Evolutionary conservation across 2,113 vertebrate genomes (phyloP).

Genomic region (Telmatochromis brachygnathus): DNA sequence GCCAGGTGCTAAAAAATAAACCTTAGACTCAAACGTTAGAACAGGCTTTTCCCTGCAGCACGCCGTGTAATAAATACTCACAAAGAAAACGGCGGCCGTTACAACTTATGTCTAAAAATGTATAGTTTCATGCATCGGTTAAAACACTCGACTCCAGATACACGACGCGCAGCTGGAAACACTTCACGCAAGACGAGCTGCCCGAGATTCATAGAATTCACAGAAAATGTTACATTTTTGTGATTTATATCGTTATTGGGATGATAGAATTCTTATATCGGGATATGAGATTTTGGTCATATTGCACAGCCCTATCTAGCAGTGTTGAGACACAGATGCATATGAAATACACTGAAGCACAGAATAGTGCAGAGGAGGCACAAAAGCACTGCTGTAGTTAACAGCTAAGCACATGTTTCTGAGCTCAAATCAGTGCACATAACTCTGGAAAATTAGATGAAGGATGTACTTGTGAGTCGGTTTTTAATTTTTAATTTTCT

Average conservation of each 20-base stretch:
- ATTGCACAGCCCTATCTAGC: rapidly evolving
- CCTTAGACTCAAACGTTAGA: too few relatives aligned
- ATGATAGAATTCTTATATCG: rapidly evolving
- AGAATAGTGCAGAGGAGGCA: background rate
- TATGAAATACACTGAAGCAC: background rate
- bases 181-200: rapidly evolving
- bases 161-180: rapidly evolving
- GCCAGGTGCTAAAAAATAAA: too few relatives aligned
- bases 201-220: background rate
- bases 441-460: background rate
- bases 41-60: too few relatives aligned
- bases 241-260: background rate
- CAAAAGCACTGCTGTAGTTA: background rate
- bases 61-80: too few relatives aligned
- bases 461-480: background rate
- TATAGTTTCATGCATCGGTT: rapidly evolving
- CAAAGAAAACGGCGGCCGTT: rapidly evolving
- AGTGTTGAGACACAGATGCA: background rate
- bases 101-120: too few relatives aligned
- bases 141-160: too few relatives aligned
- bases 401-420: background rate
- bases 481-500: background rate
- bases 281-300: background rate
- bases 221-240: background rate
- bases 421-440: background rate